Evolutionary conservation across 2,797 vertebrate genomes (phyloP).

Genomic region (Brachyalestes nurse): DNA sequence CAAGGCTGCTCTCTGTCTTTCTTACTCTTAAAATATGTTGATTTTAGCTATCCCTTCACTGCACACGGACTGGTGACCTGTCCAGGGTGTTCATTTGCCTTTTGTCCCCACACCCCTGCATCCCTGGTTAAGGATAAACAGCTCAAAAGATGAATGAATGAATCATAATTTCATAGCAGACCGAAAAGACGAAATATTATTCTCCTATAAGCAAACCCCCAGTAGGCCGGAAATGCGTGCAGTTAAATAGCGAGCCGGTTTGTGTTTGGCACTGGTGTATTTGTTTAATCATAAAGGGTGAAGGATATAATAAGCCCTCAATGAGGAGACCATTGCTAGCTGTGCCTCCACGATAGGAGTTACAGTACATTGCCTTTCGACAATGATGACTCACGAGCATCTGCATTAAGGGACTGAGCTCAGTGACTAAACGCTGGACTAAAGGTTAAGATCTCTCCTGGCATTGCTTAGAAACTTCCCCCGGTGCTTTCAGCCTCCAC

Average conservation of each 20-base stretch:
- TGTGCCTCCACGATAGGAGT: neutral
- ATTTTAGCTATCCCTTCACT: constrained; percentile 36
- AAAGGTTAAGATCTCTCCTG: constrained; percentile 31
- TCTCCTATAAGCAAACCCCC: constrained; percentile 30
- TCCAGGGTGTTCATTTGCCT: too few species aligned
- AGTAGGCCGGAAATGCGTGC: constrained; percentile 22
- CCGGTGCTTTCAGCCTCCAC: constrained; percentile 9
- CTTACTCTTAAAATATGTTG: constrained; percentile 32
- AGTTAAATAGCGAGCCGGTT: constrained; percentile 21
- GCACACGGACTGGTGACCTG: too few species aligned
- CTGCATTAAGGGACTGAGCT: constrained; percentile 21
- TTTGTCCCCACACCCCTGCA: too few species aligned
- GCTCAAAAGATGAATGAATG: too few species aligned
- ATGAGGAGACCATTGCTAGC: neutral
- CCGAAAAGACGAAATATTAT: constrained; percentile 23
- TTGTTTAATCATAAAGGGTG: constrained; percentile 45
- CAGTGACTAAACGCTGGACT: constrained; percentile 10
- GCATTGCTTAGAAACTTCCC: constrained; percentile 20
- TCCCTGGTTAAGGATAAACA: too few species aligned
- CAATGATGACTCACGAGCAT: constrained; percentile 31
- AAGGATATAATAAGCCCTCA: constrained; percentile 43
- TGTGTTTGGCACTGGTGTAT: constrained; percentile 35
- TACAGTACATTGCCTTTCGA: constrained; percentile 17
- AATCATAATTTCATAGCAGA: constrained; percentile 29
- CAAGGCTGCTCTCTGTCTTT: constrained; percentile 25